Conservation (phyloP, 2,888 invertebrate species). For the Meloe dianella region DNA sequence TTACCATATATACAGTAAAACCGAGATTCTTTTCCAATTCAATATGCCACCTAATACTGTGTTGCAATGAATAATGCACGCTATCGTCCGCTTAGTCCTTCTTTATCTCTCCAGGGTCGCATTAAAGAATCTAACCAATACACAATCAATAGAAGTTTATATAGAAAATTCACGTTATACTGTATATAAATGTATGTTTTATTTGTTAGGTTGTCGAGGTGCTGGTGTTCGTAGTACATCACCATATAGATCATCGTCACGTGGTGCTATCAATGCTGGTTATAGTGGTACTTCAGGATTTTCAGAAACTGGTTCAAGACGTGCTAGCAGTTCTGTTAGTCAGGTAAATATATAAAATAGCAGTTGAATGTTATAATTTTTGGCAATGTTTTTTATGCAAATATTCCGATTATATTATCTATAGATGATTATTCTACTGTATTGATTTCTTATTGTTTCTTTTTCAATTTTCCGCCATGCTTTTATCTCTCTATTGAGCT, state of each 20-base stretch:
- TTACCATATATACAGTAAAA: too few relatives aligned
- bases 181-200: slow-evolving; percentile 19
- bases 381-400: too few relatives aligned
- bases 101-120: background rate
- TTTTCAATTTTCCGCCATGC: background rate
- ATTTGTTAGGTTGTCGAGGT: slow-evolving; percentile 42
- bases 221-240: slow-evolving; percentile 63
- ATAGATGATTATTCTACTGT: background rate
- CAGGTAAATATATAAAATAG: slow-evolving; percentile 62
- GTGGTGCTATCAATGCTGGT: slow-evolving; percentile 60
- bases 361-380: background rate
- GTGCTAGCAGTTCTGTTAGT: slow-evolving; percentile 76
- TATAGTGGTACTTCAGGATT: slow-evolving; percentile 59
- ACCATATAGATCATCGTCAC: slow-evolving; percentile 66
- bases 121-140: background rate
- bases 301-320: slow-evolving; percentile 68
- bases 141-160: slow-evolving; percentile 17
- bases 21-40: background rate
- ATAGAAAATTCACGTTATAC: slow-evolving; percentile 11
- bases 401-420: too few relatives aligned
- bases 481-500: slow-evolving; percentile 2
- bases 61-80: slow-evolving; percentile 20
- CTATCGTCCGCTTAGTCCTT: background rate
- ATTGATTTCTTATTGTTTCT: background rate
- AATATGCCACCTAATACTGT: background rate